These are phyloP conservation scores for Paralinhomoeus sp. DNA, from an alignment of 2,888 invertebrate species.

Conservation along the genomic window DNA sequence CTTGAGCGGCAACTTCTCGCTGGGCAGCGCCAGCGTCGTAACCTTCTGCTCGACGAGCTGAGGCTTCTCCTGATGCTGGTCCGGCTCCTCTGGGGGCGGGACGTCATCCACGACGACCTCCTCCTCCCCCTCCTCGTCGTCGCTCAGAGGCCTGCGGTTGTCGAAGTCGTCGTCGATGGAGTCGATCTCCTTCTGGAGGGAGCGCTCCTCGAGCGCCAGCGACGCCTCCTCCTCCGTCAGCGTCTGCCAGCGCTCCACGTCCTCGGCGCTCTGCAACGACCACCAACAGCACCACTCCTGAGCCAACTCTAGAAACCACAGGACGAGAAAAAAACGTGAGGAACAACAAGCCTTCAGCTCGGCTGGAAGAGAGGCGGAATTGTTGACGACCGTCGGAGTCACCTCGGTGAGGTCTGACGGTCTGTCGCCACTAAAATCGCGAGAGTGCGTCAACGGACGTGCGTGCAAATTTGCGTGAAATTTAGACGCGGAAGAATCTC, in stretches of 20 bases:
- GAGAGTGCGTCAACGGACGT: no score
- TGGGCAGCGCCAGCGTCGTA: background rate
- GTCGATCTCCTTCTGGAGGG: slow-evolving; percentile 37
- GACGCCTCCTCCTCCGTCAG: slow-evolving; percentile 31
- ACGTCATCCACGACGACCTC: slow-evolving; percentile 4
- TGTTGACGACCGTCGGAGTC: no score
- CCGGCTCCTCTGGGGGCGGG: background rate
- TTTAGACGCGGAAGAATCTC: no score
- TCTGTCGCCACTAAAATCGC: no score
- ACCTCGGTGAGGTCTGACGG: no score
- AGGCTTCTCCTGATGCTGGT: background rate
- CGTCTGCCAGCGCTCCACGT: slow-evolving; percentile 37
- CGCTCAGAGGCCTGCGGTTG: slow-evolving; percentile 15
- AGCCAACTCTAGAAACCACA: background rate
- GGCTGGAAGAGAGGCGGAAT: no score
- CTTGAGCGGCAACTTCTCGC: slow-evolving; percentile 6
- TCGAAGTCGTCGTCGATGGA: slow-evolving; percentile 28
- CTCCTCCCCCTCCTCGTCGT: slow-evolving; percentile 20
- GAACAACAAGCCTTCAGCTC: no score
- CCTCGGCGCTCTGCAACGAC: slow-evolving; percentile 11
- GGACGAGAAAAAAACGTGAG: no score
- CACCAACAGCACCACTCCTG: background rate
- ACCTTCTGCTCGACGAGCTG: background rate
- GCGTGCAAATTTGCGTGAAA: no score
- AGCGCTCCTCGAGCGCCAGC: slow-evolving; percentile 36